Evolutionary conservation across 2,113 vertebrate species (phyloP).

Genomic region (Lamprotornis superbus): DNA sequence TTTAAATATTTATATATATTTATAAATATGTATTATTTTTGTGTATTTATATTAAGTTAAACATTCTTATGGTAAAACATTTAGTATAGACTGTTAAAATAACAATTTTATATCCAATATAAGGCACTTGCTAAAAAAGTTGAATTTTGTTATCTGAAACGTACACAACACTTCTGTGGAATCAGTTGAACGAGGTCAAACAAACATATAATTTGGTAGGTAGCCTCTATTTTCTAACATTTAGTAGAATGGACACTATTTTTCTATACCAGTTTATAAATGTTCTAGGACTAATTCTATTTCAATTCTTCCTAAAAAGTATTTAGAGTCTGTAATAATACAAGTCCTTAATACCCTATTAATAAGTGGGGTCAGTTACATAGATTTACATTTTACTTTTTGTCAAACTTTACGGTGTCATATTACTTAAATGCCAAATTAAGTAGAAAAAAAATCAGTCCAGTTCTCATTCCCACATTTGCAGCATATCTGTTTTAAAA

Average conservation of each 20-base stretch:
- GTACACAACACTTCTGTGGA: not conserved
- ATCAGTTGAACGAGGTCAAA: not conserved
- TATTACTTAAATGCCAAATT: not conserved
- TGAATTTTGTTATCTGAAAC: not conserved
- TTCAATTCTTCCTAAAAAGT: not conserved
- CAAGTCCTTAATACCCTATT: not conserved
- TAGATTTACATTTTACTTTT: not conserved
- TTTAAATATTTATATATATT: not conserved
- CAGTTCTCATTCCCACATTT: not conserved
- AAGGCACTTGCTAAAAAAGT: not conserved
- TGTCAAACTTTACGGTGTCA: not conserved
- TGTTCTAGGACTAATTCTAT: not conserved
- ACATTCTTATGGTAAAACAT: not conserved
- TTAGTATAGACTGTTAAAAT: not conserved
- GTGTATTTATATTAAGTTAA: not conserved
- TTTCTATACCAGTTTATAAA: not conserved
- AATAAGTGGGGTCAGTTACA: not conserved
- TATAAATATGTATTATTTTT: not conserved
- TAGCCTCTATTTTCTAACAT: not conserved
- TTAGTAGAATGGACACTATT: not conserved
- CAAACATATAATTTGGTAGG: not conserved
- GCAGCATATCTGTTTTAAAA: not conserved
- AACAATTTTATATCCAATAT: not conserved
- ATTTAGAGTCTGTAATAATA: not conserved
- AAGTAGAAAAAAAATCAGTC: not conserved